phyloP scores from a whole-genome alignment of 1,140 invertebrate genomes.

The Zaprionus inermis region DNA sequence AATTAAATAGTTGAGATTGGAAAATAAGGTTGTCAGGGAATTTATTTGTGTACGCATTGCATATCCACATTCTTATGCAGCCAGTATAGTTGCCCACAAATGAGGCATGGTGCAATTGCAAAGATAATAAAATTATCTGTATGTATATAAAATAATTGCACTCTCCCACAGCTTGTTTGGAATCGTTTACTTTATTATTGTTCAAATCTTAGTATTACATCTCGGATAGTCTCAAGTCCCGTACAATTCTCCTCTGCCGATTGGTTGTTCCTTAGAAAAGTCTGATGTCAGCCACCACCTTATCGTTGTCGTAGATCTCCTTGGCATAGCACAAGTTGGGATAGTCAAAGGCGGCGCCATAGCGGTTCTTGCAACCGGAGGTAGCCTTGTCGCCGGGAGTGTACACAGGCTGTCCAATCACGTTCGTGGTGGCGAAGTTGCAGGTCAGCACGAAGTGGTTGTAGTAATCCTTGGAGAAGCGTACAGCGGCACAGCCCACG shows the following conservation, averaged over 20 bases:
- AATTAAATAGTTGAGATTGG: too few relatives aligned
- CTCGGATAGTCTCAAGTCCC: not conserved
- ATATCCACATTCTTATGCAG: too few relatives aligned
- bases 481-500: constrained; percentile 62
- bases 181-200: constrained; percentile 26
- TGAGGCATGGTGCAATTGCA: not conserved
- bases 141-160: too few relatives aligned
- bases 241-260: not conserved
- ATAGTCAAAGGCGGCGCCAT: constrained; percentile 48
- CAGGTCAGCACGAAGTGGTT: constrained; percentile 52
- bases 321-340: constrained; percentile 63
- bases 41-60: too few relatives aligned
- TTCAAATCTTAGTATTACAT: constrained; percentile 13
- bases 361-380: constrained; percentile 45
- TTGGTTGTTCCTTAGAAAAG: constrained; percentile 10
- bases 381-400: constrained; percentile 46
- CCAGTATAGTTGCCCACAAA: not conserved
- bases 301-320: constrained; percentile 73
- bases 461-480: constrained; percentile 44
- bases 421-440: constrained; percentile 50
- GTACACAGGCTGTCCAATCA: constrained; percentile 49
- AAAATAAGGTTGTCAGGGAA: too few relatives aligned
- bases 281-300: constrained; percentile 41
- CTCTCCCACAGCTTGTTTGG: not conserved
- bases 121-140: too few relatives aligned